phyloP scores from a whole-genome alignment of 2,113 vertebrate genomes.

The Procapra przewalskii region DNA sequence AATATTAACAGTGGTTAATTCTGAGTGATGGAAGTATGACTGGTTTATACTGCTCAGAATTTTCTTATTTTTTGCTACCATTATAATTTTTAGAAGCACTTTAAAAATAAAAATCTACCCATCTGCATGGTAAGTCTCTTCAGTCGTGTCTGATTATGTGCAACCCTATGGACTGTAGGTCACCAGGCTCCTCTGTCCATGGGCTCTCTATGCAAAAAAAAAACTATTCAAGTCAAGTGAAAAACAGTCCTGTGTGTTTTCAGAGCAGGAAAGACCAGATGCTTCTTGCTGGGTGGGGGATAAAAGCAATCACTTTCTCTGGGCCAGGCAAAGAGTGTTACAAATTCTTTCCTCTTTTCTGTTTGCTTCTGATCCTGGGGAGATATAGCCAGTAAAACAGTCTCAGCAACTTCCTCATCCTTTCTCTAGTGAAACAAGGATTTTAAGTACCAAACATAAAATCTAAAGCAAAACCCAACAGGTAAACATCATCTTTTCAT shows the following conservation, averaged over 20 bases:
- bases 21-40: not conserved
- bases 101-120: not conserved
- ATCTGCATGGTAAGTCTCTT: not conserved
- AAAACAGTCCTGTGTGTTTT: not conserved
- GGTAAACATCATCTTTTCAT: not conserved
- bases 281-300: not conserved
- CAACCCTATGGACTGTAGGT: not conserved
- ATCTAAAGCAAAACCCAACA: not conserved
- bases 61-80: not conserved
- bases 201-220: not conserved
- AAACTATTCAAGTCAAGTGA: not conserved
- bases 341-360: not conserved
- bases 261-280: not conserved
- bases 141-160: not conserved
- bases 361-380: not conserved
- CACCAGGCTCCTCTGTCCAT: not conserved
- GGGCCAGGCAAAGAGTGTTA: not conserved
- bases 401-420: not conserved
- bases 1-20: not conserved
- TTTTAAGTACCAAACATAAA: not conserved
- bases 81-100: not conserved
- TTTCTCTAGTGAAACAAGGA: not conserved
- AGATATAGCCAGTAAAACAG: not conserved
- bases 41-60: not conserved
- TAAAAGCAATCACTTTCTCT: not conserved